These are phyloP conservation scores for Polypedilum vanderplanki DNA, from an alignment of 1,140 invertebrate genomes.

Conservation along the genomic window DNA sequence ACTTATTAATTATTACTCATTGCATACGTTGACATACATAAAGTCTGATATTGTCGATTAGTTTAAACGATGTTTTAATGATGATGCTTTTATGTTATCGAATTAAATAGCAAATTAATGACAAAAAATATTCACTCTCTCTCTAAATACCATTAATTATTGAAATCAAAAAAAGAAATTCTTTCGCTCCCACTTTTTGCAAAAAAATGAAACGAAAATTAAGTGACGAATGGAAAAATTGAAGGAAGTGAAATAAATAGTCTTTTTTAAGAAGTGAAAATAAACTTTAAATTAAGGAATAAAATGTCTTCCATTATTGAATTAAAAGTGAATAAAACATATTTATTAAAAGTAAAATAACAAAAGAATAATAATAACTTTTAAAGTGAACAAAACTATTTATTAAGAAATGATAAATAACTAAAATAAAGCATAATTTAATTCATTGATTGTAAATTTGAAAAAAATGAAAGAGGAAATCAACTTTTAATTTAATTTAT, in stretches of 20 bases:
- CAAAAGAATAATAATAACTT: background rate
- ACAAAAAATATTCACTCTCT: background rate
- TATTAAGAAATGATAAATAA: constrained; percentile 4
- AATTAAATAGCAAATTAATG: background rate
- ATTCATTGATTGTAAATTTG: background rate
- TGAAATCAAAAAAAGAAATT: background rate
- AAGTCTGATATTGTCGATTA: constrained; percentile 18
- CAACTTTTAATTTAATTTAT: background rate
- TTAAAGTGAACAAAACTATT: constrained; percentile 6
- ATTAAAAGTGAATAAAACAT: constrained; percentile 14
- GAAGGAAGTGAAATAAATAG: background rate
- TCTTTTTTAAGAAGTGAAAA: constrained; percentile 11
- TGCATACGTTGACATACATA: constrained; percentile 13
- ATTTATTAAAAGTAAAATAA: constrained; percentile 20
- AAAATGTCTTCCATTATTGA: constrained; percentile 19
- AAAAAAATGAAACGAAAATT: background rate
- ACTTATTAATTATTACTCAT: constrained; percentile 10
- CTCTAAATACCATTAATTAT: background rate
- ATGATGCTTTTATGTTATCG: background rate
- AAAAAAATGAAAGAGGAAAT: background rate
- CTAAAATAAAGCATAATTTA: background rate
- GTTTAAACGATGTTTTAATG: constrained; percentile 7
- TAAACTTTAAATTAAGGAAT: background rate
- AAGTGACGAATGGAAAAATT: background rate
- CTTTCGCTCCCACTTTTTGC: background rate